Evolutionary conservation across 2,113 vertebrate species (phyloP).

Genomic region (Campylomormyrus numenius): DNA sequence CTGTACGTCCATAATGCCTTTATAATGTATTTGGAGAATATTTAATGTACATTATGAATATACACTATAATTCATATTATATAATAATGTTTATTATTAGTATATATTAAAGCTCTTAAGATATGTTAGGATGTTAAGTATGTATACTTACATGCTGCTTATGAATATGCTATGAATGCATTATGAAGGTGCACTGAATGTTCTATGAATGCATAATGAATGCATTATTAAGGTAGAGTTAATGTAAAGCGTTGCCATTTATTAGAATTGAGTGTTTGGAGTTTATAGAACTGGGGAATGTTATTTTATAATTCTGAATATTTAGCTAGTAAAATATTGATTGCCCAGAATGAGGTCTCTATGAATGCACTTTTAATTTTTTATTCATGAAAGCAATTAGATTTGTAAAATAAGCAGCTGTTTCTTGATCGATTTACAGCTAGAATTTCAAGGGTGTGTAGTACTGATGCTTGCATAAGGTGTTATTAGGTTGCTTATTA

Average conservation of each 20-base stretch:
- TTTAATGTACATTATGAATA: background rate
- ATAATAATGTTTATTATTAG: background rate
- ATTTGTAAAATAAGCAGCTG: background rate
- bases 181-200: background rate
- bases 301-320: background rate
- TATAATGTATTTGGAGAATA: background rate
- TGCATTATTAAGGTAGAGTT: background rate
- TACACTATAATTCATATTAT: background rate
- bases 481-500: background rate
- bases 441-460: background rate
- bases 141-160: background rate
- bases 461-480: background rate
- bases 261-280: background rate
- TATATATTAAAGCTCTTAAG: background rate
- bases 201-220: too few relatives aligned
- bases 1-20: background rate
- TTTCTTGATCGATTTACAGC: background rate
- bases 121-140: background rate
- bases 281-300: background rate
- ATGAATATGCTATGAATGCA: background rate
- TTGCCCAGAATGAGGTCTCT: background rate
- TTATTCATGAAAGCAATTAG: background rate
- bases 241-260: background rate
- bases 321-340: background rate
- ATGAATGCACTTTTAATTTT: background rate